Conservation (phyloP, 2,113 vertebrate species). For the Eurystomus gularis region DNA sequence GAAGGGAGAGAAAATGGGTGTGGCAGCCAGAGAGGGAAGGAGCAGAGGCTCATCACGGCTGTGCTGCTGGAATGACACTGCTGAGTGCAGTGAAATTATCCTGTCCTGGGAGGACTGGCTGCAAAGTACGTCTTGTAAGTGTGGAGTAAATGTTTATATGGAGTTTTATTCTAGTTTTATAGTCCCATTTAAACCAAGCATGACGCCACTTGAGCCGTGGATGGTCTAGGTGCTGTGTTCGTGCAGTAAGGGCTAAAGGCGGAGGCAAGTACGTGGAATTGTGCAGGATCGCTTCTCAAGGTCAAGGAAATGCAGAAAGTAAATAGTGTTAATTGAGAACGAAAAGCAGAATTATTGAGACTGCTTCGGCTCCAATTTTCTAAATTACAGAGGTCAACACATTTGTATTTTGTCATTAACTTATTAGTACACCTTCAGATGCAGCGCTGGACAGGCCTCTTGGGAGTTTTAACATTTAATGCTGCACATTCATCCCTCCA, state of each 20-base stretch:
- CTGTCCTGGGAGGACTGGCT: not conserved
- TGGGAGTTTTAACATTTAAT: not conserved
- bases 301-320: constrained; percentile 6
- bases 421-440: not conserved
- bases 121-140: not conserved
- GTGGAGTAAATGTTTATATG: not conserved
- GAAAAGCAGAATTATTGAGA: constrained; percentile 32
- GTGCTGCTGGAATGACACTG: not conserved
- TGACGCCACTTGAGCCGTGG: not conserved
- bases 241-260: not conserved
- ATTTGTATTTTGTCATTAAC: constrained; percentile 35
- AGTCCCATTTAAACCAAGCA: not conserved
- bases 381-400: not conserved
- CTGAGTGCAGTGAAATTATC: not conserved
- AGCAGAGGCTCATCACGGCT: not conserved
- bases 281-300: not conserved
- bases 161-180: not conserved
- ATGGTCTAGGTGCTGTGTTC: not conserved
- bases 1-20: not conserved
- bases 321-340: constrained; percentile 22
- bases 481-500: not conserved
- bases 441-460: not conserved
- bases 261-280: not conserved
- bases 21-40: not conserved
- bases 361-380: not conserved